Base-by-base conservation (phyloP, 1,140 invertebrate genomes). In the Lucilia cuprina region DNA sequence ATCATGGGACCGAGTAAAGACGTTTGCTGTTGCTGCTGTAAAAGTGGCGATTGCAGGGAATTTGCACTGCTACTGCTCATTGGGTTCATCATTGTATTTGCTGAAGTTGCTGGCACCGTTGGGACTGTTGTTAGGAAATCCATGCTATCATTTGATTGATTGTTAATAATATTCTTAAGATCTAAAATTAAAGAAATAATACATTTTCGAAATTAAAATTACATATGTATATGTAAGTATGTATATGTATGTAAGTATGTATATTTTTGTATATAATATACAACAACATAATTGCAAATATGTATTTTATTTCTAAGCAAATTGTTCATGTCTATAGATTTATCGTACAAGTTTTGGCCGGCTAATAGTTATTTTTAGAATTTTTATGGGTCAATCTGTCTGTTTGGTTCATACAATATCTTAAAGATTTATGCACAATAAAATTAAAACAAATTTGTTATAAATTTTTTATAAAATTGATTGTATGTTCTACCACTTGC, bases 121-220 rank as follows among this genome's bases (percentile, higher is more conserved):
- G 41, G 60, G 7, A n/a, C 17, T 21, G 70, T 77, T 8, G 82
- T 25, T 60, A 74, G 35, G 19, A 83, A 83, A 30, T 85, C 84
- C 74, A 85, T 80, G 49, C 84, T 41, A 80, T 85, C 84, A 50
- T 78, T 85, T 47, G 84, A 85, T 83, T 84, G 82, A 19, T 84
- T 74, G 17, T 85, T 80, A 9, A 83, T 34, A 14, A 85, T 84
- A 75, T 84, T 85, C 74, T 85, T 85, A 35, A 85, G 50, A 85
- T 85, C 85, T 85, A 21, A 30, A 82, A 84, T 77, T 77, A 77
- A 49, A 41, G 41, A 80, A 70, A 70, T 21, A 70, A 21, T 14
- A 60, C 55, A 60, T n/a, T n/a, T 60, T 7, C 14, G n/a, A 7
- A 60, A 60, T 60, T 60, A 60, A 60, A 60, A 60, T 60, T 17